These are phyloP conservation scores for Monopis laevigella DNA, from an alignment of 2,888 invertebrate species.

Conservation along the genomic window DNA sequence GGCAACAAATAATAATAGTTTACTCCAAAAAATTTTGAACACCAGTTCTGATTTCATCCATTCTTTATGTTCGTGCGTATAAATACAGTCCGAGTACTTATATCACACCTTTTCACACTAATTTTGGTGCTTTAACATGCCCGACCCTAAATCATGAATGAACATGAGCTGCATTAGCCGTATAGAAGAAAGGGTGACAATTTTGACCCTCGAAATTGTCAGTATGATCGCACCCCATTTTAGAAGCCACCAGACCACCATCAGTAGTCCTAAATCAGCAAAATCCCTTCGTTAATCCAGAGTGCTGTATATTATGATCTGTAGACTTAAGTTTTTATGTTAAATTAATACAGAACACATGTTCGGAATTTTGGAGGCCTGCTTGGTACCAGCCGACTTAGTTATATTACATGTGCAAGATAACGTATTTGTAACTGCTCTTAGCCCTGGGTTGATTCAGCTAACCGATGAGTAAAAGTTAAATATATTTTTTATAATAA, in stretches of 20 bases:
- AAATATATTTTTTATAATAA: too few relatives aligned
- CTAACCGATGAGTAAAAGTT: too few relatives aligned
- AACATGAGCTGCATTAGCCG: slow-evolving; percentile 43
- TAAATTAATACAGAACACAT: slow-evolving; percentile 56
- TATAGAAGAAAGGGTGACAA: slow-evolving; percentile 40
- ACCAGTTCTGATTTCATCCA: slow-evolving; percentile 37
- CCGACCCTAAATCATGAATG: slow-evolving; percentile 54
- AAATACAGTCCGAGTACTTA: slow-evolving; percentile 48
- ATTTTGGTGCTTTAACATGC: slow-evolving; percentile 52
- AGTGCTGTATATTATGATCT: slow-evolving; percentile 57
- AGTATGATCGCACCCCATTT: slow-evolving; percentile 30
- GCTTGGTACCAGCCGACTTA: neutral
- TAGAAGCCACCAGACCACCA: slow-evolving; percentile 43
- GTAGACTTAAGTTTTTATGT: slow-evolving; percentile 46
- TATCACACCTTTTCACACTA: slow-evolving; percentile 58
- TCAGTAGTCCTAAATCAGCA: slow-evolving; percentile 37
- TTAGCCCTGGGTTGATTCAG: too few relatives aligned
- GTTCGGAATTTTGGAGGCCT: slow-evolving; percentile 27
- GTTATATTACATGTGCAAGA: slow-evolving; percentile 22
- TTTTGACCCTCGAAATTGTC: slow-evolving; percentile 31
- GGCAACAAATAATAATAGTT: too few relatives aligned
- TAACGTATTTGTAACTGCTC: too few relatives aligned
- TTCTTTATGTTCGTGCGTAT: slow-evolving; percentile 30
- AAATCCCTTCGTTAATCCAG: slow-evolving; percentile 50
- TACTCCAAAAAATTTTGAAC: slow-evolving; percentile 6